These are phyloP conservation scores for Drosophila asahinai DNA, from an alignment of 1,140 invertebrate genomes.

Conservation along the genomic window DNA sequence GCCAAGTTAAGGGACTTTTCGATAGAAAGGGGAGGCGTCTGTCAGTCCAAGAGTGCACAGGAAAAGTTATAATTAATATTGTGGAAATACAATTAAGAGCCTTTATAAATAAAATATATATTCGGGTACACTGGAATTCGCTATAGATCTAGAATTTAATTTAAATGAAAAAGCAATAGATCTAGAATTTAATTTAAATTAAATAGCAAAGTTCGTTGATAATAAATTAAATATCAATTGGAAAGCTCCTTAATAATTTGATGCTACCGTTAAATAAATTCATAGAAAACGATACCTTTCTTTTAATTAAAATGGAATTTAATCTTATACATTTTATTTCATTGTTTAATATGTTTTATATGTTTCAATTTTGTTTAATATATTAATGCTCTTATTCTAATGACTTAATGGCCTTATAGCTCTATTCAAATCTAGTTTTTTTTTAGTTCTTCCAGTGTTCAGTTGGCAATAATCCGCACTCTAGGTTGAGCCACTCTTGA, in stretches of 20 bases:
- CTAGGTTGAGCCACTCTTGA: constrained; percentile 34
- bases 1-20: constrained; percentile 16
- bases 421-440: background rate
- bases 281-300: background rate
- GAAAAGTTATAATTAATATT: constrained; percentile 19
- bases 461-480: constrained; percentile 13
- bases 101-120: background rate
- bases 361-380: too few relatives aligned
- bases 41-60: constrained; percentile 1
- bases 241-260: background rate
- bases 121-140: background rate
- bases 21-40: background rate
- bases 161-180: too few relatives aligned
- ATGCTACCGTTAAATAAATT: background rate
- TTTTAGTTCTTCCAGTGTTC: background rate
- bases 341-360: too few relatives aligned
- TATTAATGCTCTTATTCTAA: too few relatives aligned
- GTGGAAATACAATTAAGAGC: constrained; percentile 17
- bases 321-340: too few relatives aligned
- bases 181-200: too few relatives aligned
- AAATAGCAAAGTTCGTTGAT: background rate
- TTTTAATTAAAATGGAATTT: too few relatives aligned
- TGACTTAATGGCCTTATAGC: too few relatives aligned
- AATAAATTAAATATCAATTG: background rate
- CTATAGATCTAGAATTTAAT: background rate